phyloP scores from a whole-genome alignment of 2,888 invertebrate species.

The Aethes cnicana region DNA sequence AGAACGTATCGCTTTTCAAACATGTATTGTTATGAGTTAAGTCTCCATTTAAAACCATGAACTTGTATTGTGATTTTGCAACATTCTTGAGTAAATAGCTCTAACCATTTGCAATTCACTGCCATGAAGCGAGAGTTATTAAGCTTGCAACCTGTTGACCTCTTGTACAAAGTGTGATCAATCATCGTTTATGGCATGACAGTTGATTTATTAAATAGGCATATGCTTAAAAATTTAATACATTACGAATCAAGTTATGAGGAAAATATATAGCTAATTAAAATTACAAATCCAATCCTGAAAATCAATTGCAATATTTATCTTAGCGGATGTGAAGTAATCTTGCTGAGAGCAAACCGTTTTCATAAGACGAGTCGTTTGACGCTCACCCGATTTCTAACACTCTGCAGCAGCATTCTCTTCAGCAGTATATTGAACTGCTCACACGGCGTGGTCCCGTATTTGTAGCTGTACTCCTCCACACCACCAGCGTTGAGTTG shows the following conservation, averaged over 20 bases:
- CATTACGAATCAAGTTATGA: too few species aligned
- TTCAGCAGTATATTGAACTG: constrained; percentile 86
- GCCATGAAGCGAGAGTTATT: constrained; percentile 6
- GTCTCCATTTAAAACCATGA: background rate
- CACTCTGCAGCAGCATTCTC: constrained; percentile 88
- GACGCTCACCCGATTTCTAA: constrained; percentile 87
- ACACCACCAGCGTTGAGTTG: constrained; percentile 68
- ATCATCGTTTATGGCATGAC: too few species aligned
- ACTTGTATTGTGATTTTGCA: background rate
- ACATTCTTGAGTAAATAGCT: constrained; percentile 3
- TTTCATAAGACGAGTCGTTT: too few species aligned
- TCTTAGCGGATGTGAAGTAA: too few species aligned
- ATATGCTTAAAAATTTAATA: too few species aligned
- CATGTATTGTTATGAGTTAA: too few species aligned
- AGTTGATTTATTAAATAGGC: too few species aligned
- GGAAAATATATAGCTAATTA: too few species aligned
- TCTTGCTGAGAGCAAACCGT: too few species aligned
- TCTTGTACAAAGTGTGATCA: background rate
- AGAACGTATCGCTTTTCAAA: too few species aligned
- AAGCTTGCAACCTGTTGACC: background rate
- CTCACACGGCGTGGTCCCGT: constrained; percentile 82
- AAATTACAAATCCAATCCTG: too few species aligned
- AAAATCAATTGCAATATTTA: too few species aligned
- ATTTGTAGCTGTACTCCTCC: constrained; percentile 76
- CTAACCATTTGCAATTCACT: constrained; percentile 6